These are phyloP conservation scores for Pelagia noctiluca DNA, from an alignment of 30 jellyfish, hydroid and myxozoan species.

Conservation along the genomic window DNA sequence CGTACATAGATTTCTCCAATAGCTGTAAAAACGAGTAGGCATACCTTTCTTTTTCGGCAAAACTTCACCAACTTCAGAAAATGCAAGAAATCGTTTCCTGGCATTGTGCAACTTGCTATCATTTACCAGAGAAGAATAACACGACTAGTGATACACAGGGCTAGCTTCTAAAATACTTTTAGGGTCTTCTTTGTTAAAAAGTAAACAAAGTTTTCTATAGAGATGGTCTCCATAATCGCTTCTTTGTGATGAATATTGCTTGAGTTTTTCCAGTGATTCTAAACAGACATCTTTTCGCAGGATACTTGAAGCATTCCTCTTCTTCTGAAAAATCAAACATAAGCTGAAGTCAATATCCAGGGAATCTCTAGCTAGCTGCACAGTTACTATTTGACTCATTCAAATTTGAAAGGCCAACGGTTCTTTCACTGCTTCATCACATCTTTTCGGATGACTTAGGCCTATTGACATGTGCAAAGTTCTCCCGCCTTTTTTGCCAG, in stretches of 20 bases:
- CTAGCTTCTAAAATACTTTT: neutral
- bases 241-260: slow-evolving; percentile 2
- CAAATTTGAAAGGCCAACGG: neutral
- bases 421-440: neutral
- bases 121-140: slow-evolving; percentile 2
- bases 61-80: neutral
- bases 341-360: slow-evolving; percentile 5
- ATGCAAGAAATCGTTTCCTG: neutral
- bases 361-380: neutral
- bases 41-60: neutral
- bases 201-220: neutral
- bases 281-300: neutral
- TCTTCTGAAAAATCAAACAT: neutral
- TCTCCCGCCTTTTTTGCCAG: too few relatives aligned
- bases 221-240: slow-evolving; percentile 2
- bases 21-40: neutral
- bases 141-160: slow-evolving; percentile 1
- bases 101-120: neutral
- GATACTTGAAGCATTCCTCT: neutral
- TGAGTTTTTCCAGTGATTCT: slow-evolving; percentile 1
- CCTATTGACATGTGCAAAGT: too few relatives aligned
- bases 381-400: neutral
- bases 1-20: too few relatives aligned
- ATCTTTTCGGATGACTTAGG: too few relatives aligned
- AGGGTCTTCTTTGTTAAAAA: neutral